Conservation (phyloP, 1,140 invertebrate species). For the Drosophila obscura region DNA sequence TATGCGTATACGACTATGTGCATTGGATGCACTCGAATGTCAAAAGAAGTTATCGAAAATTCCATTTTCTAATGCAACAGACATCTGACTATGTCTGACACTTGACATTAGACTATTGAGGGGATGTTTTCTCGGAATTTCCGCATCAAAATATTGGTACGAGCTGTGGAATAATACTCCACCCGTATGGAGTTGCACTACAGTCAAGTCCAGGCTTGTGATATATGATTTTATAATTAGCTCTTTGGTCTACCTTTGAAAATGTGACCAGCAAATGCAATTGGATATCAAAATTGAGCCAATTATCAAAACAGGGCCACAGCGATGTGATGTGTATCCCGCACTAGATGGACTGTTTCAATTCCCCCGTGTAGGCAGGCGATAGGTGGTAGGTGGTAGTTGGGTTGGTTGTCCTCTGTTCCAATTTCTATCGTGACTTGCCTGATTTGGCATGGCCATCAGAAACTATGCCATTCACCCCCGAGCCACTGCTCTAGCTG, state of each 20-base stretch:
- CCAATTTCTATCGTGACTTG: slow-evolving; percentile 13
- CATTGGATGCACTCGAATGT: slow-evolving; percentile 45
- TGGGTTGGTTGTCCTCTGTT: slow-evolving; percentile 15
- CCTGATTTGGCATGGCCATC: slow-evolving; percentile 37
- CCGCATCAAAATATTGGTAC: too few species aligned
- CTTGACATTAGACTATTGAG: background rate
- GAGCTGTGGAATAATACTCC: background rate
- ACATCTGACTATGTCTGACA: slow-evolving; percentile 38
- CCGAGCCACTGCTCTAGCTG: slow-evolving; percentile 16
- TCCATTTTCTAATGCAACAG: slow-evolving; percentile 26
- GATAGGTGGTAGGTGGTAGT: background rate
- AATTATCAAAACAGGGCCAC: too few species aligned
- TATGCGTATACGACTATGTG: background rate
- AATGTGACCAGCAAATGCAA: too few species aligned
- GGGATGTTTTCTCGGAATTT: too few species aligned
- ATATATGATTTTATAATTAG: too few species aligned
- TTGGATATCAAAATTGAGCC: too few species aligned
- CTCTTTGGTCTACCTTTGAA: too few species aligned
- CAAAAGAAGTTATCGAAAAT: slow-evolving; percentile 39
- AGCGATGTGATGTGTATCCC: too few species aligned
- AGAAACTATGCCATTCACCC: slow-evolving; percentile 52
- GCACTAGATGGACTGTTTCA: background rate
- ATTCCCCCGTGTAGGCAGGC: slow-evolving; percentile 6
- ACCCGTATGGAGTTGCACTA: too few species aligned
- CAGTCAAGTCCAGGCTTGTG: too few species aligned